Evolutionary conservation across 2,888 invertebrate species (phyloP), one percentile per base, ranked within the genome.

Genomic region (Rhaphigaster nebulosa): DNA sequence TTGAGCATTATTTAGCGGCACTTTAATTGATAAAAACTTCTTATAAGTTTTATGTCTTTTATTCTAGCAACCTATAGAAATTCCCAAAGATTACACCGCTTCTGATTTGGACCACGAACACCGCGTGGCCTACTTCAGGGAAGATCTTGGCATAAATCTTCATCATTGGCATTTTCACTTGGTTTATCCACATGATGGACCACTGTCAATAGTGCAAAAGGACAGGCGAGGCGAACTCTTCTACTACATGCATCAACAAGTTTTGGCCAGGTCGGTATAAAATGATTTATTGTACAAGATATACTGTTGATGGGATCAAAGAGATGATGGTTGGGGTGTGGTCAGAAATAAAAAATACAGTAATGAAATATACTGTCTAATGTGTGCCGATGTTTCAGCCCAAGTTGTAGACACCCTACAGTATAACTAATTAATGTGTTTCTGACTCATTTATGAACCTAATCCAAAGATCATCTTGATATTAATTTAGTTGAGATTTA

Each of bases 101-200:
- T 95, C 96, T 0, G 95, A 96, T 92, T 93, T 95, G 6, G 97
- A 98, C 93, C 96, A 96, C 1, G 98, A 98, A 93, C 97, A 98
- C 93, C 95, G 96, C 12, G 94, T 97, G 91, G 96, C 97, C 54
- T 98, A 98, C 94, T 98, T 97, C 95, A 95, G 97, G 76, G 98
- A 98, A 93, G 98, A 97, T 93, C 94, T 97, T 91, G 97, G 97
- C 92, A 95, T 98, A 92, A 98, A 98, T 94, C 95, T 97, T 89
- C 98, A 98, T 93, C 98, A 98, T 93, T 98, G 98, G 97, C 97
- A 98, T 93, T 98, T 97, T 98, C 98, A 98, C 94, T 95, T 98
- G 92, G 97, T 98, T 4, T 98, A 97, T 93, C 97, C 97, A 0
- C 96, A 96, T 93, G 96, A 96, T 92, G 93, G 92, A 0, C 95